Evolutionary conservation across 1,140 invertebrate genomes (phyloP).

Genomic region (Leptopilina boulardi): DNA sequence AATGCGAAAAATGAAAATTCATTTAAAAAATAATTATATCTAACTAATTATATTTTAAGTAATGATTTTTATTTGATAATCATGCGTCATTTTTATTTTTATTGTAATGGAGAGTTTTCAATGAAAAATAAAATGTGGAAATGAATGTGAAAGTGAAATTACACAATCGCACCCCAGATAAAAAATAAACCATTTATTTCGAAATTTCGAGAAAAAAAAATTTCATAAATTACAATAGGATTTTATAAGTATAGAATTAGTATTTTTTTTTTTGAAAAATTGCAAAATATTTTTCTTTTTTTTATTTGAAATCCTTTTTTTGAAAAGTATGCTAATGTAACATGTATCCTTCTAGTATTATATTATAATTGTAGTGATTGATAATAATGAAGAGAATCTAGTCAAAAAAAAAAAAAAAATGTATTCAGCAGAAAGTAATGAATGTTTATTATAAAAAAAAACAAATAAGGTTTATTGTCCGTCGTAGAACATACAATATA

Average conservation of each 20-base stretch:
- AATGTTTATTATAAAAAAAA: neutral
- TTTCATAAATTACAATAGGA: neutral
- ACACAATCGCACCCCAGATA: no score
- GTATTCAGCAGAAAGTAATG: neutral
- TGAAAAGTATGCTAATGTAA: constrained; percentile 8
- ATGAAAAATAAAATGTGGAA: no score
- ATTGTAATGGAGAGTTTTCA: no score
- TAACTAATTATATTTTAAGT: no score
- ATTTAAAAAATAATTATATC: no score
- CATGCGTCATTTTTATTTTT: no score
- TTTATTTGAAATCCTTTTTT: neutral
- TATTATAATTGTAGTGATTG: neutral
- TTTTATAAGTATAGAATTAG: neutral
- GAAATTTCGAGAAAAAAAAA: no score
- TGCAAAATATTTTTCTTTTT: neutral
- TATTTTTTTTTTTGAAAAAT: neutral
- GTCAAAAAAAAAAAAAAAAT: neutral
- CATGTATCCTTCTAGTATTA: neutral
- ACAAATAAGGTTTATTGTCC: constrained; percentile 3
- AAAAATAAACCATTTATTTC: no score
- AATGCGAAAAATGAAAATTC: no score
- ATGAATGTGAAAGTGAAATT: no score
- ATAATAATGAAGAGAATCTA: constrained; percentile 21
- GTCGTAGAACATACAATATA: neutral
- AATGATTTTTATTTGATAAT: no score